phyloP scores from a whole-genome alignment of 2,113 vertebrate genomes.

The Anhinga anhinga region DNA sequence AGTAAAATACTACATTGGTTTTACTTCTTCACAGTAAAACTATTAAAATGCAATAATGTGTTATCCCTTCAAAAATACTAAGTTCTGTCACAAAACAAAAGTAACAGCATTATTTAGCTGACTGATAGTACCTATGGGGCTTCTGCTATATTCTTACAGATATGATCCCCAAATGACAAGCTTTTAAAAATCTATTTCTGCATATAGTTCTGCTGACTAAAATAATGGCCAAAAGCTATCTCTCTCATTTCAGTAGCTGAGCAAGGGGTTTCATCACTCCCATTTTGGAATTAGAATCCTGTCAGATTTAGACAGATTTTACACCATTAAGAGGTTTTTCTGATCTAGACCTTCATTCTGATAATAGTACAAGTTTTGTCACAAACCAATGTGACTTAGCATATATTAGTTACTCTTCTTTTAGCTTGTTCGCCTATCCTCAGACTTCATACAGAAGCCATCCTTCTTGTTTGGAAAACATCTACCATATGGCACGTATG shows the following conservation, averaged over 20 bases:
- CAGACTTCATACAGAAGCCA: not conserved
- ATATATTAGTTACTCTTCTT: not conserved
- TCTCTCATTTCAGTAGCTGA: not conserved
- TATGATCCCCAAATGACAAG: not conserved
- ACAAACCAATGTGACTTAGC: not conserved
- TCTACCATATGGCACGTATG: not conserved
- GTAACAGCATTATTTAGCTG: not conserved
- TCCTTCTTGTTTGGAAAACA: not conserved
- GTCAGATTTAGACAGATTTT: not conserved
- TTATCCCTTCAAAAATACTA: not conserved
- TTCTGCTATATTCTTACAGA: not conserved
- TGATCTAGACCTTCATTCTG: not conserved
- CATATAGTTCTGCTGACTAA: not conserved
- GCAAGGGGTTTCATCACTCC: not conserved
- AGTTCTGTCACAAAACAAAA: not conserved
- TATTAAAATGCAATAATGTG: not conserved
- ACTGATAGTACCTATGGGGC: not conserved
- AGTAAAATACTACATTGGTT: not conserved
- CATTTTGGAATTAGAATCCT: not conserved
- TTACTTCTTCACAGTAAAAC: not conserved
- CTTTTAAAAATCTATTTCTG: constrained; percentile 1
- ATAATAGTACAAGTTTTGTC: not conserved
- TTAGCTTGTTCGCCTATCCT: not conserved
- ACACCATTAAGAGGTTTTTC: not conserved
- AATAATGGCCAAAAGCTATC: not conserved